phyloP scores from a whole-genome alignment of 2,113 vertebrate genomes.

The Perca schrenkii region DNA sequence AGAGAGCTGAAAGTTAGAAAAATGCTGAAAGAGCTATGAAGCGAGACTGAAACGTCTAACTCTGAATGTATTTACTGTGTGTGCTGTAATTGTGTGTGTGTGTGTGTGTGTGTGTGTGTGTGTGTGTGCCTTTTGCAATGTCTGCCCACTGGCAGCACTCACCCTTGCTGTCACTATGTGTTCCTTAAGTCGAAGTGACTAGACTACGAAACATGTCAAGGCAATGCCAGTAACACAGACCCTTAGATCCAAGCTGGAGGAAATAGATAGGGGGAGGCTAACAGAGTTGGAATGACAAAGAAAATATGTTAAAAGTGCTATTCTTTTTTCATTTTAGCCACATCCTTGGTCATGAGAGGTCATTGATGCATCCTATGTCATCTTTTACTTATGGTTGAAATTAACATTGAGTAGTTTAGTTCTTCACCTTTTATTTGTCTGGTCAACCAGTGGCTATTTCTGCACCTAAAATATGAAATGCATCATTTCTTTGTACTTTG shows the following conservation, averaged over 20 bases:
- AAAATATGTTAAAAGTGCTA: not conserved
- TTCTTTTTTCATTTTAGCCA: not conserved
- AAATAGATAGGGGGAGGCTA: not conserved
- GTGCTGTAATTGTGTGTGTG: too few relatives aligned
- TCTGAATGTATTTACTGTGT: conserved; percentile 25
- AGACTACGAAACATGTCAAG: conserved; percentile 46
- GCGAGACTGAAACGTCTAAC: conserved; percentile 21
- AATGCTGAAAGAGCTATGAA: conserved; percentile 14
- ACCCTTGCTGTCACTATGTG: conserved; percentile 37
- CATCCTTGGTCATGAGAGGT: not conserved
- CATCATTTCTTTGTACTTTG: not conserved
- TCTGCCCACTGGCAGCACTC: conserved; percentile 65
- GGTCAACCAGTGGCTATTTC: not conserved
- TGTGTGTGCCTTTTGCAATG: conserved; percentile 23
- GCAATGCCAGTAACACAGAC: conserved; percentile 21
- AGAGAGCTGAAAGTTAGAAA: conserved; percentile 33
- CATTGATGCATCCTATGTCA: not conserved
- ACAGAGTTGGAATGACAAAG: conserved; percentile 9
- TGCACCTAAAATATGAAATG: not conserved
- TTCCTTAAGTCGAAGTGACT: conserved; percentile 53
- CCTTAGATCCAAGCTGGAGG: conserved; percentile 17
- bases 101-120: not conserved
- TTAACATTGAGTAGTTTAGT: not conserved
- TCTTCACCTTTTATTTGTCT: not conserved
- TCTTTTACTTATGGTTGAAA: not conserved